Base-by-base conservation (phyloP, 1,140 invertebrate species). In the Zaprionus nigranus region DNA sequence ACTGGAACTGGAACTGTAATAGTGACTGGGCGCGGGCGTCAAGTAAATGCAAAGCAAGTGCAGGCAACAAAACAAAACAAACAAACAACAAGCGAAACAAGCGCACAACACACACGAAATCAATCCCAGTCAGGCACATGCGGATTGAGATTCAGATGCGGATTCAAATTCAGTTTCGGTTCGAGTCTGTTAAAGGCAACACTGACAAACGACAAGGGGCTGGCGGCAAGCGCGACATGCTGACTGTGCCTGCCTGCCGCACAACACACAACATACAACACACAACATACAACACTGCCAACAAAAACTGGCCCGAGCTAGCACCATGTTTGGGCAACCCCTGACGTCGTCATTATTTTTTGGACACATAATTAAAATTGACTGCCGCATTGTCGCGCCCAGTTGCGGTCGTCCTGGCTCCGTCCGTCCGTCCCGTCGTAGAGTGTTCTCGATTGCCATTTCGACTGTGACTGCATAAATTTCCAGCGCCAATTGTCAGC, bases 341-440 rank as follows among this genome's bases (percentile, higher is more conserved):
- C 68, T 73, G 73, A 64, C 73, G 61, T 78, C 82, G 81, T 90
- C 85, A 90, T 90, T 90, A 90, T 90, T 90, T 79, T 79, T 74
- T 75, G 75, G 75, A 36, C 87, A 91, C 83, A 87, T 91, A 91
- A 91, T 91, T 91, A 91, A 91, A 91, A 91, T 84, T 84, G 88
- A 91, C 87, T 91, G 73, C 66, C 61, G 75, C 61, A 72, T 88
- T 87, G 84, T 90, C 84, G 83, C 85, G 77, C 85, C 85, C 85
- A 90, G 81, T 81, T 74, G 30, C 30, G 81, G 60, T 79, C 71
- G 71, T 78, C 67, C 64, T 63, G 68, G 24, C 9, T 34, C 24
- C 43, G 53, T 66, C 24, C 43, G 53, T 66, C 24, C 30, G 57
- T 12, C 13, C 13, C 15, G 34, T n/a, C n/a, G 6, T 17, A 22